Conservation (phyloP, 2,888 invertebrate genomes). For the Ischnus inquisitorius region DNA sequence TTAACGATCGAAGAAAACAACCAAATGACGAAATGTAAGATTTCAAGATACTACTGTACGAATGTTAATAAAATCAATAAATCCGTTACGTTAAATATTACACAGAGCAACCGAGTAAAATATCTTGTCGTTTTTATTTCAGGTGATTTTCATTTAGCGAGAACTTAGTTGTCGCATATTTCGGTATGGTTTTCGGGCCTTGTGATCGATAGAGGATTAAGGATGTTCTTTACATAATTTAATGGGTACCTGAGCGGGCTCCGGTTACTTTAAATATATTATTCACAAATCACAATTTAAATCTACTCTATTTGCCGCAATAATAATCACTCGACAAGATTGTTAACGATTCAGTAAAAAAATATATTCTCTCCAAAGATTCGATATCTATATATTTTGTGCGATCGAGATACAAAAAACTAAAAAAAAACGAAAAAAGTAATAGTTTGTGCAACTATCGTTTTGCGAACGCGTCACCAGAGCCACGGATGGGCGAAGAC, state of each 20-base stretch:
- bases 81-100: slow-evolving; percentile 2
- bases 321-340: neutral
- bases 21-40: slow-evolving; percentile 63
- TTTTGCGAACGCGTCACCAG: neutral
- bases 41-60: slow-evolving; percentile 52
- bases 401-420: neutral
- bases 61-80: slow-evolving; percentile 57
- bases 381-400: slow-evolving; percentile 14
- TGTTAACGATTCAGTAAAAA: slow-evolving; percentile 16
- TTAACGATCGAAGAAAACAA: slow-evolving; percentile 73
- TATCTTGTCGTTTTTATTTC: slow-evolving; percentile 6
- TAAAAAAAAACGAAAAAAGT: too few relatives aligned
- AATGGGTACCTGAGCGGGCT: slow-evolving; percentile 23
- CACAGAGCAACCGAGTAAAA: neutral
- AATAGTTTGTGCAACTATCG: neutral
- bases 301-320: slow-evolving; percentile 6
- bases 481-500: neutral
- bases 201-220: slow-evolving; percentile 19
- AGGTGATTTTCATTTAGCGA: slow-evolving; percentile 1
- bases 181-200: slow-evolving; percentile 12
- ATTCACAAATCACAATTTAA: neutral
- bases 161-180: neutral
- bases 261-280: slow-evolving; percentile 7
- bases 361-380: slow-evolving; percentile 25
- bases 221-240: slow-evolving; percentile 1